Evolutionary conservation across 2,113 vertebrate species (phyloP).

Genomic region (Zosterops japonicus): DNA sequence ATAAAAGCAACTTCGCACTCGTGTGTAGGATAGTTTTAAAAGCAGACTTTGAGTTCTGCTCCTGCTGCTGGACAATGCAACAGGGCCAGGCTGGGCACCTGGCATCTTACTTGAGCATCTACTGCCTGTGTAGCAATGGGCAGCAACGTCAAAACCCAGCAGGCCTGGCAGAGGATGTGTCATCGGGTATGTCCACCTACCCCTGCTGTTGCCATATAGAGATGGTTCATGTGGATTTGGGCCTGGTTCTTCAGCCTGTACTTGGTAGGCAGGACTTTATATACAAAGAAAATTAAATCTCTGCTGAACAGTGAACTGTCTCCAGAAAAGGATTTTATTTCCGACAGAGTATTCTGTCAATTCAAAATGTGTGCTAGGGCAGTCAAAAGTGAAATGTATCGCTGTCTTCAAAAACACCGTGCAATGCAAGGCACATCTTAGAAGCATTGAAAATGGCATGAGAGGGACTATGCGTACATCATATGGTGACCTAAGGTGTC

Average conservation of each 20-base stretch:
- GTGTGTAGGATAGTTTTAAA: not conserved
- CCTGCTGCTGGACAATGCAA: not conserved
- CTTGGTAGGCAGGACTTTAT: not conserved
- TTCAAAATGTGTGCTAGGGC: not conserved
- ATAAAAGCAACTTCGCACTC: not conserved
- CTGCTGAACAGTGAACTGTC: not conserved
- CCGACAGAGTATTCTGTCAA: not conserved
- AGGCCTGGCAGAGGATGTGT: not conserved
- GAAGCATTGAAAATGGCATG: not conserved
- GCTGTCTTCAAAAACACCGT: not conserved
- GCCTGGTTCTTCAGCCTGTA: not conserved
- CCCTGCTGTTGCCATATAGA: not conserved
- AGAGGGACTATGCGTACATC: not conserved
- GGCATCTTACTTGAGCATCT: not conserved
- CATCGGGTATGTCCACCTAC: not conserved
- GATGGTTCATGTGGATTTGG: not conserved
- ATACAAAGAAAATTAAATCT: not conserved
- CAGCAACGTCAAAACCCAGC: not conserved
- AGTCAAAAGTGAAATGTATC: not conserved
- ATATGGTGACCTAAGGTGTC: not conserved
- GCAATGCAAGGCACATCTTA: not conserved
- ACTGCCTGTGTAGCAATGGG: not conserved
- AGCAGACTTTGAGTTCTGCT: not conserved
- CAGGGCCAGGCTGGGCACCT: too few species aligned
- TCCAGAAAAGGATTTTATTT: not conserved